Evolutionary conservation across 2,113 vertebrate genomes (phyloP).

Genomic region (Propithecus coquereli): DNA sequence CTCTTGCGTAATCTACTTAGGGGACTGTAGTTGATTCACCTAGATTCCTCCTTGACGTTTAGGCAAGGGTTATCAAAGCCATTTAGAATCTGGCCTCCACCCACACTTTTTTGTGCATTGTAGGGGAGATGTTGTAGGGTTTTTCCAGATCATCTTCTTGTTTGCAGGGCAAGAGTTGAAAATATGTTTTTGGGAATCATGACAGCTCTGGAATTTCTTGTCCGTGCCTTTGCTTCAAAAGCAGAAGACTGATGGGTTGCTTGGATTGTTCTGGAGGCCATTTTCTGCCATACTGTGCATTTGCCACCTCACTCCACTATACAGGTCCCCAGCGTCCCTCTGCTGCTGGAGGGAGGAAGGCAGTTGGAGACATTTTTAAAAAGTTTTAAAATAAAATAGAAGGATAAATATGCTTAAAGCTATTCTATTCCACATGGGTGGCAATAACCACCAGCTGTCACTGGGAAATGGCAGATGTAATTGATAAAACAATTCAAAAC

Average conservation of each 20-base stretch:
- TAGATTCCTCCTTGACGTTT: neutral
- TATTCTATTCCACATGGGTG: constrained; percentile 66
- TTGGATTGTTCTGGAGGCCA: neutral
- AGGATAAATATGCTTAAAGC: constrained; percentile 60
- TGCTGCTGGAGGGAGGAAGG: constrained; percentile 11
- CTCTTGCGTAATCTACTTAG: neutral
- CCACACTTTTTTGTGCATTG: neutral
- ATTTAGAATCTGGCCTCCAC: neutral
- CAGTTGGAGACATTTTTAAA: neutral
- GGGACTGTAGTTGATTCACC: neutral
- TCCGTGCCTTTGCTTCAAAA: neutral
- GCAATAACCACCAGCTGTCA: constrained; percentile 69
- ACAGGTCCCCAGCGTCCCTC: neutral
- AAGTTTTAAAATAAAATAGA: constrained; percentile 67
- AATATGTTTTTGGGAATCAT: neutral
- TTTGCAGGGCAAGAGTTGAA: neutral
- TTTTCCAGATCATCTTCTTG: neutral
- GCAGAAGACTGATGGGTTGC: neutral
- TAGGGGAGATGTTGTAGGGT: neutral
- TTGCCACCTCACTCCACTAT: neutral
- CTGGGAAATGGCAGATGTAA: constrained; percentile 60
- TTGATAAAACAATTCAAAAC: constrained; percentile 69
- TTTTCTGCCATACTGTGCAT: neutral
- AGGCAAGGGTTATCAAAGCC: neutral
- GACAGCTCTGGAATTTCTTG: neutral